Base-by-base conservation (phyloP, 2,888 invertebrate genomes). In the Julus scandinavius region DNA sequence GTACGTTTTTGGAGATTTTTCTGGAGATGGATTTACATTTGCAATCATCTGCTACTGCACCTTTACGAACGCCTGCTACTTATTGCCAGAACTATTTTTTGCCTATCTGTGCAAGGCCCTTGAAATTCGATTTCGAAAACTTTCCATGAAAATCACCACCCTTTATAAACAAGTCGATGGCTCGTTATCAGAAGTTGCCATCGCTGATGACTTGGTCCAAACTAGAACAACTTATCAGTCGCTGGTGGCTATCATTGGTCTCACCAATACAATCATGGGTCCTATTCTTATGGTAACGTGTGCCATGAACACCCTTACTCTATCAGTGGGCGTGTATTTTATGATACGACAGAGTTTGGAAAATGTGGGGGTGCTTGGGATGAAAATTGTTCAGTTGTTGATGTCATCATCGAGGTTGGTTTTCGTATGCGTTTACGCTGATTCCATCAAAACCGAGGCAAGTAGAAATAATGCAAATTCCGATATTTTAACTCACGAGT, bases 21-120 rank as follows among this genome's bases (percentile, higher is more conserved):
- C 41, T 38, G 13, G 85, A 41, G 85, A 45, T 85, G 85, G 85
- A 6, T 41, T 85, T 45, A 41, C n/a, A 2, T 85, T 85, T 85
- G 1, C 45, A 2, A 3, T 40, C 0, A 85, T 85, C n/a, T 40
- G 38, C 85, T 85, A 41, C 11, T 38, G 40, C n/a, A 63, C 63
- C n/a, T 20, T 63, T 20, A 45, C 11, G 6, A 45, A 15, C 11
- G 41, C 85, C 17, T 85, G 85, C 40, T 41, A 40, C 45, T 85
- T 85, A 7, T 13, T 41, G 85, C 45, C 45, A n/a, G 85, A 85
- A 85, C 6, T 85, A 41, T 40, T 85, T 15, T 85, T 85, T n/a
- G 45, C 45, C 17, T 85, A 45, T 40, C 29, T 85, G 40, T 85
- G 85, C n/a, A 85, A n/a, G 85, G 45, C 85, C 7, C 40, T 40